Conservation (phyloP, 2,888 invertebrate species). For the Heptascelio sp. region DNA sequence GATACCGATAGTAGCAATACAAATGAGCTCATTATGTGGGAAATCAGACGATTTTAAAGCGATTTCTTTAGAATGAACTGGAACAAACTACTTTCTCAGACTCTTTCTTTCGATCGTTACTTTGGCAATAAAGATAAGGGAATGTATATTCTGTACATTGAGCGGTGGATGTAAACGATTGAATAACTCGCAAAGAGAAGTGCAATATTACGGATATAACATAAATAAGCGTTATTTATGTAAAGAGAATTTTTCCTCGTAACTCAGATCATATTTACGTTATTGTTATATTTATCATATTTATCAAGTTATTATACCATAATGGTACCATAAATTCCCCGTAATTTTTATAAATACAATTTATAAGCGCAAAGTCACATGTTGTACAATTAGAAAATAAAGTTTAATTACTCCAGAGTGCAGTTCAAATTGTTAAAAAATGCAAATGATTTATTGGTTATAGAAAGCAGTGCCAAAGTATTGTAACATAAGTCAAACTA, state of each 20-base stretch:
- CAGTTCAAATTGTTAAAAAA: too few species aligned
- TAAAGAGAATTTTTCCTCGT: conserved; percentile 39
- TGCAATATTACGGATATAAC: conserved; percentile 55
- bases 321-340: too few species aligned
- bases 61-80: conserved; percentile 74
- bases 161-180: conserved; percentile 65
- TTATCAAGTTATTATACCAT: too few species aligned
- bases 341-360: too few species aligned
- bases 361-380: too few species aligned
- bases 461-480: too few species aligned
- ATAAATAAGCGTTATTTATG: conserved; percentile 62
- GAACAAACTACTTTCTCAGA: conserved; percentile 71
- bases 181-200: conserved; percentile 63
- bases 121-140: conserved; percentile 76
- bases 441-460: too few species aligned
- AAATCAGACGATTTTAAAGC: conserved; percentile 70
- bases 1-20: conserved; percentile 76
- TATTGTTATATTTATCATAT: conserved; percentile 52
- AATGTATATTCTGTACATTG: conserved; percentile 62
- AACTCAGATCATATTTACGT: too few species aligned
- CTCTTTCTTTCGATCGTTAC: conserved; percentile 70
- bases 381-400: too few species aligned
- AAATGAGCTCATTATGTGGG: conserved; percentile 79
- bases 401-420: too few species aligned
- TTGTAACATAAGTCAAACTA: too few species aligned